phyloP scores from a whole-genome alignment of 2,888 invertebrate species.

The Diadegma fenestrale region DNA sequence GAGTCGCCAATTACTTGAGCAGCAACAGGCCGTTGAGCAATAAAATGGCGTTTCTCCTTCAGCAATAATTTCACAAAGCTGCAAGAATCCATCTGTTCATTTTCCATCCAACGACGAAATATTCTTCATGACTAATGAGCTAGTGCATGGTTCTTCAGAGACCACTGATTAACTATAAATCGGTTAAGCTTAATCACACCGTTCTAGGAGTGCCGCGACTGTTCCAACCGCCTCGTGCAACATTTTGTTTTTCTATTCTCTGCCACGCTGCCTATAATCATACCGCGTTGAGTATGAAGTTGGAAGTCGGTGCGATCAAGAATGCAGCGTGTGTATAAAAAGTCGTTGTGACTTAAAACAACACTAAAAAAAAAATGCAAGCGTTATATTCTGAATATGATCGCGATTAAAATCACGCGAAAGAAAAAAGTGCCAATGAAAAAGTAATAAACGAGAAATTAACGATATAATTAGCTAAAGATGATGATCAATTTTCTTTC shows the following conservation, averaged over 20 bases:
- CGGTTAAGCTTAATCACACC: not conserved
- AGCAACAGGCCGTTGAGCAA: slow-evolving; percentile 41
- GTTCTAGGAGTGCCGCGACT: not conserved
- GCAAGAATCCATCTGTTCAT: slow-evolving; percentile 42
- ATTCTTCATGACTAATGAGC: not conserved
- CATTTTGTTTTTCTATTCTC: not conserved
- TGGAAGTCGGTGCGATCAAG: not conserved
- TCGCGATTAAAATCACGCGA: not conserved
- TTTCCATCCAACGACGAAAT: not conserved
- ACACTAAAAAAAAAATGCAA: not conserved
- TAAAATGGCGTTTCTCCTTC: slow-evolving; percentile 29
- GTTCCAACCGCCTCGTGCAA: not conserved
- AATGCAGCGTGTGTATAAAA: not conserved
- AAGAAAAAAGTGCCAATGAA: not conserved
- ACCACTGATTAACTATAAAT: not conserved
- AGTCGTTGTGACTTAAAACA: not conserved
- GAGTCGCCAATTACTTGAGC: slow-evolving; percentile 52
- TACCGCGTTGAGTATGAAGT: not conserved
- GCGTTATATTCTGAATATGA: not conserved
- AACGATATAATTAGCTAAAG: not conserved
- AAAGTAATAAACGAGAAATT: not conserved
- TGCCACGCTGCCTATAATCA: not conserved
- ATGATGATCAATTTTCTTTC: slow-evolving; percentile 10
- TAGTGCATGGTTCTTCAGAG: not conserved
- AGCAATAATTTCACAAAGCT: slow-evolving; percentile 41